Evolutionary conservation across 2,113 vertebrate species (phyloP), one percentile per base, ranked within the genome.

Genomic region (Tupaia chinensis): DNA sequence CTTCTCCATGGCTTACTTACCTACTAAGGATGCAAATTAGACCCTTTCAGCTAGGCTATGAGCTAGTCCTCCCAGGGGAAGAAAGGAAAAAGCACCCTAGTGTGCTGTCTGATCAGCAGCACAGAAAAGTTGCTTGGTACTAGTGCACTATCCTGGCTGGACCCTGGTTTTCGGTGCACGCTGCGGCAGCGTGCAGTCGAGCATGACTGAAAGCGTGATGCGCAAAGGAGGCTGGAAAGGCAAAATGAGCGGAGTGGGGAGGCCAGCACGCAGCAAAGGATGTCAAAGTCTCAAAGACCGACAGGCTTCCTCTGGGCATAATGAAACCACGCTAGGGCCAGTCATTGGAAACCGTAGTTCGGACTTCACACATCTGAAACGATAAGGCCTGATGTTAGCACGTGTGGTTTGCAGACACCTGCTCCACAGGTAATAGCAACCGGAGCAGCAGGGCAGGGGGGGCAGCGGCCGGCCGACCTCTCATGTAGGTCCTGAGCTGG

Each of bases 391-490:
- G 68, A 27, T 23, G 53, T 14, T 27, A 83, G 34, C 34, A 54
- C 9, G 13, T 88, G 70, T 72, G 61, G 58, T 25, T 70, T 90
- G 5, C 80, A 92, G 83, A 91, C 81, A 91, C 72, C 80, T 78
- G 81, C n/a, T 77, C 32, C 34, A 74, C 56, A 93, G 74, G 89
- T 94, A 79, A 87, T 73, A 76, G 68, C 60, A 81, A 70, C 61
- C 1, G 0, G 25, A 16, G 25, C 54, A 44, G 29, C 74, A 69
- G 44, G 44, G 44, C 44, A 44, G 44, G n/a, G n/a, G n/a, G n/a
- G n/a, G n/a, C n/a, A n/a, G n/a, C n/a, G n/a, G n/a, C n/a, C 44
- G 44, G 87, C 58, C 15, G 88, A 1, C 54, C 58, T 87, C 69
- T 73, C 29, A 29, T 58, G 10, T 32, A 44, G 17, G 20, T 80